Base-by-base conservation (phyloP, 2,888 invertebrate genomes). In the Ochropacha duplaris region DNA sequence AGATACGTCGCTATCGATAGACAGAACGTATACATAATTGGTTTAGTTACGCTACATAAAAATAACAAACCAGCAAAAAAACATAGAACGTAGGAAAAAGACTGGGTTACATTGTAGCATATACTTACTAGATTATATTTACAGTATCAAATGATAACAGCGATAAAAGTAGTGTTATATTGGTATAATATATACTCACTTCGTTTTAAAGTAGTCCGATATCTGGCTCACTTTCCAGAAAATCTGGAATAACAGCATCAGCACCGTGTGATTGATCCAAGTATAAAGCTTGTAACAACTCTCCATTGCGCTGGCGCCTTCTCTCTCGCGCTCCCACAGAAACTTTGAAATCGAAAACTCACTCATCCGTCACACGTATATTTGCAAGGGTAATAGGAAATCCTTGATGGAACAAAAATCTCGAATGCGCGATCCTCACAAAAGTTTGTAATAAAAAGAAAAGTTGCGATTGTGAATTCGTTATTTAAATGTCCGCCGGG, bases 221-320 rank as follows among this genome's bases (percentile, higher is more conserved):
- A 92, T 86, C 76, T 92, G 92, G 79, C 86, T 90, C 71, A 92
- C 86, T 79, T 92, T 92, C 92, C 92, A 92, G 75, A 92, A 87
- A 72, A 92, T 90, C 78, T 92, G 92, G 62, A 92, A 84, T 56
- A 92, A 78, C 73, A 92, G 76, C 92, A 92, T 92, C 69, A 92
- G 76, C 68, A 92, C 68, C 14, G 90, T 89, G 66, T 92, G 86
- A 78, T 89, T 90, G 67, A 92, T 84, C 92, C 91, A 92, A 67
- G 90, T 88, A 82, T 89, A 92, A 54, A 92, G 68, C 68, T 89
- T 91, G 69, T 90, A 86, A 69, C 91, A 92, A 72, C 86, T 89
- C 70, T 92, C 90, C 92, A 92, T 92, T 66, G 86, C 82, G 77
- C 84, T 79, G 62, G 78, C 76, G 76, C 79, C 79, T 68, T 74